Base-by-base conservation (phyloP, 2,113 vertebrate species). In the Callaeas wilsoni region DNA sequence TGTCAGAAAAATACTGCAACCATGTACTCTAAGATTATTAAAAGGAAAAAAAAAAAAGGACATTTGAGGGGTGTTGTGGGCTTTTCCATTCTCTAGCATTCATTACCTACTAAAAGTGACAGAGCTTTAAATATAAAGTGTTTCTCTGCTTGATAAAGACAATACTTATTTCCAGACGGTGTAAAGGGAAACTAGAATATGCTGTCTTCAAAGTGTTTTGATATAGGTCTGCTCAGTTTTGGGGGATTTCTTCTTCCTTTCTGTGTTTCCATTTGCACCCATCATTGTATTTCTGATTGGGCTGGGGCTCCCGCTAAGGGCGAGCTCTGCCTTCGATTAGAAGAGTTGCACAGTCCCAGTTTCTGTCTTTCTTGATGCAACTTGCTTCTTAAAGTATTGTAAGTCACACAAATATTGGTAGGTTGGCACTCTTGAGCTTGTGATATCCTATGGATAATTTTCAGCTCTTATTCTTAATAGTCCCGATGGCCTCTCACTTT, bases 231-330 rank as follows among this genome's bases (percentile, higher is more conserved):
- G 5, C 22, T 76, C 7, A 8, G 5, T 62, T 53, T 82, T 63
- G 3, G 7, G 35, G 15, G 4, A 52, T 39, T 87, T 71, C 15
- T 39, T 55, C n/a, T 63, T 75, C 44, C 8, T 64, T 85, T 17
- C 21, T 32, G 1, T 55, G 13, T 65, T 85, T 76, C 7, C 7
- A 20, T 59, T 71, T 67, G 33, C 13, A 67, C 12, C 13, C 10
- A 4, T 44, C 4, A 5, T 53, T 53, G 16, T 50, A 12, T 5
- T 55, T 26, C 25, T 64, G 33, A 6, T 12, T 47, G 44, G 2
- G 2, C 12, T 75, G 32, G 21, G 7, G 8, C 3, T 75, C 7
- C 16, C 9, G 4, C 13, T 26, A 26, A 53, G 17, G 1, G 3
- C 9, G 15, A 53, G 4, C 8, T 90, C 37, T 81, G 19, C 19